A percentile compares a stretch with the other conserved stretches of the same genome.
These are phyloP conservation scores for Chiridota heheva DNA, from an alignment of 35 echinoderm and acorn worm genomes.

Conservation along the genomic window DNA sequence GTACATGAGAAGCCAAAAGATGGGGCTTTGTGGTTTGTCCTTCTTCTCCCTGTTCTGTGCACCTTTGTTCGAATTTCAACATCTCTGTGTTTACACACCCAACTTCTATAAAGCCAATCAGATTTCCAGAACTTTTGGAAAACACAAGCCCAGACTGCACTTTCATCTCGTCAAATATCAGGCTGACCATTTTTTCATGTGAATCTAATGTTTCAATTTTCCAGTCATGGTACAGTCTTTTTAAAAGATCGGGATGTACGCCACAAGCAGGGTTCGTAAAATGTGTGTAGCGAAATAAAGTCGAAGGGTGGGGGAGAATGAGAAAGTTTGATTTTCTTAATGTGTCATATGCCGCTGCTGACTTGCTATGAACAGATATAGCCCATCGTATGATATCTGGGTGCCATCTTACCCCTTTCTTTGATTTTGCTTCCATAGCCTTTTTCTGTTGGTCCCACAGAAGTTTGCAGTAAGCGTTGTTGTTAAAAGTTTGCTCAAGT, in stretches of 20 bases:
- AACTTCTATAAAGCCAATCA: conserved; percentile 37
- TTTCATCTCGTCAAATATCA: conserved; percentile 62
- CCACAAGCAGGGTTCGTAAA: no score
- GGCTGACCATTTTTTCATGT: conserved; percentile 13
- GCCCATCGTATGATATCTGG: conserved; percentile 16
- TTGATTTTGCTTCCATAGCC: background rate
- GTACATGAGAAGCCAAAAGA: conserved; percentile 50
- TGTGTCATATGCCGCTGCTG: background rate
- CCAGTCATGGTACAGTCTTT: no score
- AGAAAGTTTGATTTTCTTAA: background rate
- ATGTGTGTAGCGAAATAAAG: no score
- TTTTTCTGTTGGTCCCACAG: conserved; percentile 7
- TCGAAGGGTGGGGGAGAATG: background rate
- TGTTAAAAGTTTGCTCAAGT: background rate
- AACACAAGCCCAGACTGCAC: conserved; percentile 33
- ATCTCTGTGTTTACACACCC: conserved; percentile 25
- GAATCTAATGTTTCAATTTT: no score
- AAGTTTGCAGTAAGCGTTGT: conserved; percentile 17
- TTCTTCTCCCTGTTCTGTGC: background rate
- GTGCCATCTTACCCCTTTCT: conserved; percentile 41
- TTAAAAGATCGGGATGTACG: no score
- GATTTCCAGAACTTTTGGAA: conserved; percentile 27
- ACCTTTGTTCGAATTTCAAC: background rate
- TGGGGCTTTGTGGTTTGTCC: background rate
- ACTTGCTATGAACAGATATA: background rate